Evolutionary conservation across 2,797 vertebrate species (phyloP), one percentile per base, ranked within the genome.

Genomic region (Acanthurus lineatus): DNA sequence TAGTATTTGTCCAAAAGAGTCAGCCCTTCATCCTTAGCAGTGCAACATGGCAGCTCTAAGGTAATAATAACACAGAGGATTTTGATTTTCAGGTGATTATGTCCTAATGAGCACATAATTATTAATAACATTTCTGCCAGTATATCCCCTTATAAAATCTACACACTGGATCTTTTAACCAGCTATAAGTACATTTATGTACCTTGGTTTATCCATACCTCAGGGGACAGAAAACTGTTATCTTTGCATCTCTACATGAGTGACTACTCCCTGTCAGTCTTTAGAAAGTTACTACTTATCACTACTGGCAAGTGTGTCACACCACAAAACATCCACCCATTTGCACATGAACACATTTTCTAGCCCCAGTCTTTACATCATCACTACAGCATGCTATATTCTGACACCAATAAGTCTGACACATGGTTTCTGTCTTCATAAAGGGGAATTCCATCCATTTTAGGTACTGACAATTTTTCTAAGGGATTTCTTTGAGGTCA

Each of bases 231-330:
- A 32, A 32, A 32, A 32, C 28, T 17, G n/a, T 53, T 76, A 67
- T 83, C 76, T 78, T 2, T 25, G 38, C 65, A 75, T 72, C 49
- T 5, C 28, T 32, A 32, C 28, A 32, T 69, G 66, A 51, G 52
- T 5, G 79, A 70, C 81, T 61, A 68, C 83, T 73, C 86, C 86
- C 81, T 63, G 68, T 28, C n/a, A 14, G 42, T 20, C 9, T 28
- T 57, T 2, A 15, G 22, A 70, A n/a, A 71, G 45, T 51, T 8
- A n/a, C 17, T 14, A 57, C 71, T 84, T 84, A 86, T 86, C 84
- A 54, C 38, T 44, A 35, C 17, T 12, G 16, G 19, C 48, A 69
- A 62, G 40, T n/a, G n/a, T 45, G 22, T 53, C 52, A 35, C 16
- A 38, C 20, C 16, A 22, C 25, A 51, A 40, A 10, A 56, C 59